Percentiles rank a stretch among this genome's conserved stretches.
Conservation (phyloP, 2,888 invertebrate genomes). For the Strigamia transsilvanica region DNA sequence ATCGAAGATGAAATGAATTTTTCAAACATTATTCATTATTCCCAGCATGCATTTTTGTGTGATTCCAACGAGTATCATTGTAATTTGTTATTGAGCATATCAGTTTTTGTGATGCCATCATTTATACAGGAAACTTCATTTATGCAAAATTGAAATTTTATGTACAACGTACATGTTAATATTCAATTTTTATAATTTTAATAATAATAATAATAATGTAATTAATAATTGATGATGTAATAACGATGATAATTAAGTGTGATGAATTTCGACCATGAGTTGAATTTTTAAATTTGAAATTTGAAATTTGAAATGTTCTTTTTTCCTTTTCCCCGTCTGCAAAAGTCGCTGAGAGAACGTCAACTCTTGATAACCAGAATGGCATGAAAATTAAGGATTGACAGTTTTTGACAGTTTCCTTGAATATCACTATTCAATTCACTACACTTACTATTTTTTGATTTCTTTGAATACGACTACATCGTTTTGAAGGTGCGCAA, state of each 20-base stretch:
- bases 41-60: slow-evolving; percentile 41
- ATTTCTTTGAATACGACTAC: too few relatives aligned
- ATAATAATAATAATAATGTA: neutral
- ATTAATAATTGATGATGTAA: neutral
- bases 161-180: slow-evolving; percentile 35
- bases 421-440: too few relatives aligned
- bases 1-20: neutral
- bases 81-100: slow-evolving; percentile 44
- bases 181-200: slow-evolving; percentile 44
- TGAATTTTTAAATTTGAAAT: too few relatives aligned
- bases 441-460: neutral
- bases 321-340: too few relatives aligned
- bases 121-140: neutral
- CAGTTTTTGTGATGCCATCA: slow-evolving; percentile 41
- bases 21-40: neutral
- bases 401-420: too few relatives aligned
- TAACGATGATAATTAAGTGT: slow-evolving; percentile 2
- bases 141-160: slow-evolving; percentile 31
- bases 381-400: too few relatives aligned
- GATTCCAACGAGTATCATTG: slow-evolving; percentile 44
- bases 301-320: too few relatives aligned
- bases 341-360: neutral
- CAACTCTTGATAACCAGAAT: neutral
- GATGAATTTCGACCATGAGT: slow-evolving; percentile 17
- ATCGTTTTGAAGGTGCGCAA: neutral